Evolutionary conservation across 2,797 vertebrate species (phyloP).

Genomic region (Thalassophryne amazonica): DNA sequence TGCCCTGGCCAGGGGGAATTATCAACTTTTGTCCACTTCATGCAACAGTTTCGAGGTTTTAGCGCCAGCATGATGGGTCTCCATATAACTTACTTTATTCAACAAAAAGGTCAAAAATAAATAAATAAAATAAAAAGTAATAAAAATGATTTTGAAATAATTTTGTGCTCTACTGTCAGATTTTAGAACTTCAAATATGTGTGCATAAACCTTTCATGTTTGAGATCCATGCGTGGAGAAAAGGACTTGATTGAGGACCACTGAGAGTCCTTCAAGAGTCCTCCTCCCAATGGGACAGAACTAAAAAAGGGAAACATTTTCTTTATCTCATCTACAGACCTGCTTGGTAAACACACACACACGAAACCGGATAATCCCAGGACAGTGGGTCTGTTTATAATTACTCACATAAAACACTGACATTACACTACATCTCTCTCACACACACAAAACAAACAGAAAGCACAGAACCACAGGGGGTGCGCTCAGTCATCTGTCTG

Average conservation of each 20-base stretch:
- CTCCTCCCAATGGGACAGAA: constrained; percentile 28
- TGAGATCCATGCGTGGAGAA: constrained; percentile 19
- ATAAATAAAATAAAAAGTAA: background rate
- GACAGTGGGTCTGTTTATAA: constrained; percentile 54
- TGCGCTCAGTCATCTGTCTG: constrained; percentile 28
- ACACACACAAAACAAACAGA: background rate
- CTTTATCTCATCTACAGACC: constrained; percentile 45
- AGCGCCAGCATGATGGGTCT: too few relatives aligned
- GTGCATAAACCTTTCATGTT: background rate
- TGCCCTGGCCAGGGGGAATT: too few relatives aligned
- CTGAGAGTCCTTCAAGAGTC: constrained; percentile 12
- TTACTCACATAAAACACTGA: constrained; percentile 49
- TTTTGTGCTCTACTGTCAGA: too few relatives aligned
- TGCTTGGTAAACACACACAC: constrained; percentile 3
- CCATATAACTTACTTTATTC: too few relatives aligned
- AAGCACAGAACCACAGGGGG: constrained; percentile 39
- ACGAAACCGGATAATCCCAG: constrained; percentile 64
- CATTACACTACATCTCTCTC: constrained; percentile 38
- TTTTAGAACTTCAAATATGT: background rate
- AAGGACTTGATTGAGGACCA: constrained; percentile 32
- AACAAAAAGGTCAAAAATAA: background rate
- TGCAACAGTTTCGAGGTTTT: too few relatives aligned
- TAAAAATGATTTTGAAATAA: too few relatives aligned
- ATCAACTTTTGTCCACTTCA: too few relatives aligned
- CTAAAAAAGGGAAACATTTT: constrained; percentile 56